Evolutionary conservation across 2,888 invertebrate genomes (phyloP), one percentile per base, ranked within the genome.

Genomic region (Papilio gigon): DNA sequence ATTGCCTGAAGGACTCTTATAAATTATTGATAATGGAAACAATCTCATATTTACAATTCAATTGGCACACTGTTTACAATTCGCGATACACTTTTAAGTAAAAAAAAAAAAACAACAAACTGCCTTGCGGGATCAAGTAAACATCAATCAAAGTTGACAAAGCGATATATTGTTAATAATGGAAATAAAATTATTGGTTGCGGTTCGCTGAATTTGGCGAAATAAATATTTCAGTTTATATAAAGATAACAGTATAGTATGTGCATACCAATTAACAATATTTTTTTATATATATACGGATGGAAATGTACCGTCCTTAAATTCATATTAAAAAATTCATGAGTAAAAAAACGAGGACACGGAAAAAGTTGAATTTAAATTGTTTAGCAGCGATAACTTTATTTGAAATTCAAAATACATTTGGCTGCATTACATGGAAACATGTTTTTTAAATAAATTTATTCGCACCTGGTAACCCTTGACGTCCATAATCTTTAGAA

Each of bases 321-420:
- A 53, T n/a, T 27, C n/a, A 53, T n/a, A n/a, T 14, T 9, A n/a
- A 30, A 17, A 53, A n/a, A 8, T 8, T 30, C 53, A 30, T 8
- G 17, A 56, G 8, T 3, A 50, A 30, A 30, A 17, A 27, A 56
- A 17, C 53, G 53, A 56, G 30, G 30, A 17, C 53, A 56, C 30
- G 9, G 53, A 30, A 56, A 56, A 30, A 14, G 0, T 17, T 56
- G 53, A 56, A 56, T 56, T 17, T 56, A 56, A 56, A 56, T 4
- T 50, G 22, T 50, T 25, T 53, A 30, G 30, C 53, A n/a, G 17
- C 53, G 17, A 30, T 9, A 17, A 56, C 9, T 53, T 27, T n/a
- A 27, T 53, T 53, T 56, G 30, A 56, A 56, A 56, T 30, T 56
- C n/a, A n/a, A 56, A 56, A 56, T 50, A 50, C 47, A 47, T 47